These are phyloP conservation scores for Metridium senile DNA, from an alignment of 92 coral and sea anemone genomes.

Conservation along the genomic window DNA sequence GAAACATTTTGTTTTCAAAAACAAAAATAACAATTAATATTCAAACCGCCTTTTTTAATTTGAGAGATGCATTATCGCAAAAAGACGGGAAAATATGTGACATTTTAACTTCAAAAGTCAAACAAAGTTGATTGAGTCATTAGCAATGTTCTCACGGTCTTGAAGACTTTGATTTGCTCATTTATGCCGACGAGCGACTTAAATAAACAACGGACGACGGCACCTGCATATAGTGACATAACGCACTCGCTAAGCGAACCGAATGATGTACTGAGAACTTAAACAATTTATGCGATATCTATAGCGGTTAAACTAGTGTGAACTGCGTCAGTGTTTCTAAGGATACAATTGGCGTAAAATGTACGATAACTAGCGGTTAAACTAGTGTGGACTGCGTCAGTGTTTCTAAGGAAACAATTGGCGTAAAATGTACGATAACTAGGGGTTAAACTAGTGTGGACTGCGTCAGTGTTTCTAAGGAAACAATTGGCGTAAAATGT, in stretches of 20 bases:
- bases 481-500: too few species aligned
- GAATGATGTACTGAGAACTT: too few species aligned
- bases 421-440: too few species aligned
- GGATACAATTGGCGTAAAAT: too few species aligned
- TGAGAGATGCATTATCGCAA: neutral
- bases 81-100: neutral
- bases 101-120: neutral
- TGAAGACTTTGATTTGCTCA: slow-evolving; percentile 18
- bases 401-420: too few species aligned
- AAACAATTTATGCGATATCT: too few species aligned
- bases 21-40: neutral
- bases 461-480: too few species aligned
- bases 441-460: too few species aligned
- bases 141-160: slow-evolving; percentile 22
- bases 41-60: neutral
- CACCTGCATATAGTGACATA: slow-evolving; percentile 8
- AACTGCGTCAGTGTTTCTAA: too few species aligned
- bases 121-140: slow-evolving; percentile 16
- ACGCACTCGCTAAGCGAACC: neutral
- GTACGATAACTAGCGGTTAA: too few species aligned
- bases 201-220: slow-evolving; percentile 19
- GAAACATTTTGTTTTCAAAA: neutral
- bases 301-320: too few species aligned
- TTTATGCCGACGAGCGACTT: slow-evolving; percentile 23
- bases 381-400: too few species aligned